These are phyloP conservation scores for Pelosia muscerda DNA, from an alignment of 2,888 invertebrate species.

Conservation along the genomic window DNA sequence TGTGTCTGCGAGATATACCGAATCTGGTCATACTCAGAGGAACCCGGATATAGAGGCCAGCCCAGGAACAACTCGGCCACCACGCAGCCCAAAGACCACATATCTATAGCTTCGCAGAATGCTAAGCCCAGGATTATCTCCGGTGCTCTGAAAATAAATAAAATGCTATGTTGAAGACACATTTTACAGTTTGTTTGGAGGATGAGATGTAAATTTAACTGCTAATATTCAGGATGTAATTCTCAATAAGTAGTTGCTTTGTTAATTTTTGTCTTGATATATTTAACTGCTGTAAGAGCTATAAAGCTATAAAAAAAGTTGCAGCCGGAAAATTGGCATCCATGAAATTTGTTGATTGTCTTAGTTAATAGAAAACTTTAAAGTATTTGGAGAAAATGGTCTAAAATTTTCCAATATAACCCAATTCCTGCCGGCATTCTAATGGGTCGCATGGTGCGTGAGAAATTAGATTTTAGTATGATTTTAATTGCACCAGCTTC, in stretches of 20 bases:
- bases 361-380: no score
- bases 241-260: no score
- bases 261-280: no score
- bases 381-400: neutral
- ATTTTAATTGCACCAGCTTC: no score
- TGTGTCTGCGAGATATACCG: constrained; percentile 98
- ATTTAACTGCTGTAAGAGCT: no score
- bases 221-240: no score
- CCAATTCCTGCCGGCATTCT: no score
- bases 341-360: no score
- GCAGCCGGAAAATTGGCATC: neutral
- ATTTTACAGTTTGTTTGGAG: neutral
- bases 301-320: no score
- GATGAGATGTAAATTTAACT: neutral
- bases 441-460: no score
- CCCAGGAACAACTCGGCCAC: constrained; percentile 99
- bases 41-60: constrained; percentile 99
- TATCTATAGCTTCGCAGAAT: constrained; percentile 99
- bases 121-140: constrained; percentile 99
- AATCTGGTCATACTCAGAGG: constrained; percentile 99
- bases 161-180: neutral
- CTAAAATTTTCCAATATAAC: no score
- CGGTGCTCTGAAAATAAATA: constrained; percentile 90
- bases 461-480: no score
- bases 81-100: constrained; percentile 99